Base-by-base conservation (phyloP, 2,797 vertebrate genomes). In the Sebastes variabilis region DNA sequence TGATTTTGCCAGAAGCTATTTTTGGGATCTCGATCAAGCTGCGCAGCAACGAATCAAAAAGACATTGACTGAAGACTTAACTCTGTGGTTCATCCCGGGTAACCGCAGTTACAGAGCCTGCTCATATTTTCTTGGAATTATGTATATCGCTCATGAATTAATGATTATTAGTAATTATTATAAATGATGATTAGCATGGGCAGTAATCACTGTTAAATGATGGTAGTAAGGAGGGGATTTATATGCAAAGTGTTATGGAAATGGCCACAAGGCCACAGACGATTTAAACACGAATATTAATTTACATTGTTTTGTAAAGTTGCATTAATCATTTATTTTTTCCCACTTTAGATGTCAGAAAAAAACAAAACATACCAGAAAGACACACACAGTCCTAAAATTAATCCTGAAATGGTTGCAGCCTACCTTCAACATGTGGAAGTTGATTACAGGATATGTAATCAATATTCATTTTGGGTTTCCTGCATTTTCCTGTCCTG, bases 1-100 rank as follows among this genome's bases (percentile, higher is more conserved):
- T 80, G 66, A 92, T 92, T 91, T 78, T 54, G 46, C 83, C 13
- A 20, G 29, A 70, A 66, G 49, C n/a, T 76, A 67, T 93, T 87
- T 79, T 16, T 59, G 55, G 79, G 83, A 91, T 91, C 82, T 87
- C 88, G 73, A 92, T 90, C 79, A 85, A 82, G 72, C 66, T 66
- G 74, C 72, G 79, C 85, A 76, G 86, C 75, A 76, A 82, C 24
- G 78, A 79, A 87, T 92, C 87, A 92, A 72, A 92, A 92, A 73
- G 77, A 83, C 73, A 83, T 92, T 89, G 89, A 69, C 54, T 65
- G 78, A 62, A 66, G 79, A 73, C 80, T 66, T 76, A 84, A 68
- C 74, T 87, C 68, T 74, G 30, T 12, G 38, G 68, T 88, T 84
- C 79, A 68, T 46, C 62, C 66, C 24, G 46, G 69, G 69, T 34